Evolutionary conservation across 2,797 vertebrate species (phyloP).

Genomic region (Nothura maculosa): DNA sequence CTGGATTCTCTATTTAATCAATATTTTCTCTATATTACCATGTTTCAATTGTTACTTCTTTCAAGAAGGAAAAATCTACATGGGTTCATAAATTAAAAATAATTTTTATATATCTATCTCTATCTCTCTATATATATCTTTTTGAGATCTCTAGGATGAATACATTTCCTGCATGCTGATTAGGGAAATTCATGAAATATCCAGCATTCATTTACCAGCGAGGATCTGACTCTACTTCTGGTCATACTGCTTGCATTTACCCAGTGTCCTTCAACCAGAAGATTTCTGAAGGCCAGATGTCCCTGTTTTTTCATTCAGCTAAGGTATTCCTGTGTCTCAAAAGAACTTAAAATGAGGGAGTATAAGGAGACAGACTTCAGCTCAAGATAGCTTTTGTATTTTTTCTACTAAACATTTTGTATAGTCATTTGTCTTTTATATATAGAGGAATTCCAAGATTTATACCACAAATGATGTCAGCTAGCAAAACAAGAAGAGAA

Average conservation of each 20-base stretch:
- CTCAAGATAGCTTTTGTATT: neutral
- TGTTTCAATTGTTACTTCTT: neutral
- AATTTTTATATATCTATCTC: neutral
- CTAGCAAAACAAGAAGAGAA: neutral
- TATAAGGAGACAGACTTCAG: neutral
- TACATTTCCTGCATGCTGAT: fast-evolving
- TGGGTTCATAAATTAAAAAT: neutral
- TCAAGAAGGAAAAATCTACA: neutral
- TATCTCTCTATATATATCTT: neutral
- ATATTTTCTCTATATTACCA: neutral
- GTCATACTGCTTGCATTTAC: neutral
- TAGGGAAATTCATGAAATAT: neutral
- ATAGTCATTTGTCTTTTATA: neutral
- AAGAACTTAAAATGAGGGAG: neutral
- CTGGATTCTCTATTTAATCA: neutral
- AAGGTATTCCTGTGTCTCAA: neutral
- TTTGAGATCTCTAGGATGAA: neutral
- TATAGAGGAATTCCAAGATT: neutral
- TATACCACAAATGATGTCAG: neutral
- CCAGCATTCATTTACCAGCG: fast-evolving
- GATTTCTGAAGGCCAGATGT: neutral
- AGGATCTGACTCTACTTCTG: neutral
- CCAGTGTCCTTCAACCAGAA: neutral
- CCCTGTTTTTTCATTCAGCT: neutral
- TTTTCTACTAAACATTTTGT: neutral